Evolutionary conservation across 2,888 invertebrate species (phyloP).

Genomic region (Drosophila neotestacea): DNA sequence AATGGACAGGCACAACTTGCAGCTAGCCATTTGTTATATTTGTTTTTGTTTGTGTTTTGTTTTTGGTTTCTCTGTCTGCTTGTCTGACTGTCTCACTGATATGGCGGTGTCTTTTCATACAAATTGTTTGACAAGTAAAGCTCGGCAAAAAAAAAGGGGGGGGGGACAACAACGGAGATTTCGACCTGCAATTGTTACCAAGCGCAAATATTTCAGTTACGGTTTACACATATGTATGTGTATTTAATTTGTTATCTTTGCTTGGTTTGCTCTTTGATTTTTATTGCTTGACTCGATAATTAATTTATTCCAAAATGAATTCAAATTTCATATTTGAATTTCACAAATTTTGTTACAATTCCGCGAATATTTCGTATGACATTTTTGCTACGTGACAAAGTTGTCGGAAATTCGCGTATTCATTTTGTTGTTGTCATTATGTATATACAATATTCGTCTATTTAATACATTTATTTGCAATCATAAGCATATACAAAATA

Average conservation of each 20-base stretch:
- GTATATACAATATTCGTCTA: constrained; percentile 8
- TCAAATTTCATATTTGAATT: constrained; percentile 17
- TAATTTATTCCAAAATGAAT: constrained; percentile 7
- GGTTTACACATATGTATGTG: constrained; percentile 9
- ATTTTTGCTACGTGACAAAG: constrained; percentile 39
- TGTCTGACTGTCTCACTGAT: constrained; percentile 24
- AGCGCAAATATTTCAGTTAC: constrained; percentile 6
- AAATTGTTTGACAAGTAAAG: constrained; percentile 40
- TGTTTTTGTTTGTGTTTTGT: constrained; percentile 7
- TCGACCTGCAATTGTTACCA: constrained; percentile 38
- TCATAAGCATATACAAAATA: constrained; percentile 4
- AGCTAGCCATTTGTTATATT: constrained; percentile 1
- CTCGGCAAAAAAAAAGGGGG: background rate
- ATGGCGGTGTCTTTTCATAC: constrained; percentile 34
- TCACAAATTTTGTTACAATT: constrained; percentile 28
- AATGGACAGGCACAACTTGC: constrained; percentile 11
- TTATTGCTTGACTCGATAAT: constrained; percentile 17
- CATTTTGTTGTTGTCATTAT: too few relatives aligned
- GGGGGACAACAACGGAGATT: background rate
- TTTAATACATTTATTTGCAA: constrained; percentile 21
- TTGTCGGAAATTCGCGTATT: constrained; percentile 16
- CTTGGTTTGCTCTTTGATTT: constrained; percentile 1
- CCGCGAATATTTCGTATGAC: constrained; percentile 4
- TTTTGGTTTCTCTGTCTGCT: background rate
- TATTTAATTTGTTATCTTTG: constrained; percentile 26